Evolutionary conservation across 35 echinoderm and acorn worm species (phyloP), one percentile per base, ranked within the genome.

Genomic region (Lytechinus pictus): DNA sequence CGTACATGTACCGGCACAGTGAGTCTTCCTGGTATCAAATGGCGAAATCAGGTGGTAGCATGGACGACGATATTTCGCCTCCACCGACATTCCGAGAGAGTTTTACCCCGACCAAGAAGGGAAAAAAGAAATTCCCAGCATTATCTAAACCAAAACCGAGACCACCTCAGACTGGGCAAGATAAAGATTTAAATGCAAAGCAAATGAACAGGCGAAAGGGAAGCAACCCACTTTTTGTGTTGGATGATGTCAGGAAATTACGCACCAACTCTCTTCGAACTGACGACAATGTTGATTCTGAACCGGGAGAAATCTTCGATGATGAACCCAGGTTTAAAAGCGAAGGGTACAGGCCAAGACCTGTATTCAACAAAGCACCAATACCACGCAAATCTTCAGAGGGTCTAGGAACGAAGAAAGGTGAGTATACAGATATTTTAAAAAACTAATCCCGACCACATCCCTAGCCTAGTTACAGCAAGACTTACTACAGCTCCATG

Each of bases 261-360:
- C 66, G 66, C 12, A 0, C 66, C 7, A 24, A 24, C 21, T 79
- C 66, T 79, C 66, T 79, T 6, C 55, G 5, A 21, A 71, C 61
- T 71, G 61, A 24, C n/a, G 66, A 79, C 66, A 16, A 5, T 44
- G 0, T 44, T 24, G 66, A 5, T 24, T 79, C 0, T 79, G 66
- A 24, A 19, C 19, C 33, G 33, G 33, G 1, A 44, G 33, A 44
- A 44, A 44, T 79, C 16, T 79, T 79, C 66, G 66, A 79, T 79
- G 66, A 79, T 24, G 66, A 79, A 7, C 66, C 1, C n/a, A 79
- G 66, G 66, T 79, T 79, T 16, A n/a, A 79, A 79, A 79, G 66
- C n/a, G 66, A 79, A 24, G 66, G 66, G n/a, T 79, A 79, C n/a
- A 79, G 66, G n/a, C 66, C 66, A 79, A 79, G 66, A n/a, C 66